Evolutionary conservation across 2,113 vertebrate genomes (phyloP), one percentile per base, ranked within the genome.

Genomic region (Sapayoa aenigma): DNA sequence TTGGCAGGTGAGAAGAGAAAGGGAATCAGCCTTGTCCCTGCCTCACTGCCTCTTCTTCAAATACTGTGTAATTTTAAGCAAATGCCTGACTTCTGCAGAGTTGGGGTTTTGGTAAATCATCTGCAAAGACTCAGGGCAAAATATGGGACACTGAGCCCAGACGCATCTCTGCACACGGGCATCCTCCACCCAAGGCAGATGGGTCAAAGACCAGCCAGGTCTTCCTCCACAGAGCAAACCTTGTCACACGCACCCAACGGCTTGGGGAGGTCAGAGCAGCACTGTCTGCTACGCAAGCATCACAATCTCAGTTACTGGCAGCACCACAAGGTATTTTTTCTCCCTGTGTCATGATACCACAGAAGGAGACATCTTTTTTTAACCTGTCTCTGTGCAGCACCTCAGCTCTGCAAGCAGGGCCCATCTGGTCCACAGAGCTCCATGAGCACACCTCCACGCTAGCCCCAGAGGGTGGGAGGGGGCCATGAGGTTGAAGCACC

Each of bases 291-390:
- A 44, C 2, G 2, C 3, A 2, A 39, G 49, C 60, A 84, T 2
- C 81, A 46, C 71, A 87, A 69, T 9, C 81, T 56, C 14, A 42
- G n/a, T 33, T 63, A 46, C 1, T 63, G 60, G 39, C 56, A 95
- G 35, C 52, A 95, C 18, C 82, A 63, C 0, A 0, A 24, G 9
- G 44, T 21, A 39, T 50, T 72, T 78, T 22, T 11, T n/a, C 14
- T 15, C 27, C 52, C 60, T 30, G 35, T 52, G 81, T 86, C 62
- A 53, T 0, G 2, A 67, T 76, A 69, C 72, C 1, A 21, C 86
- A 92, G 89, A 69, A 92, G 79, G 55, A 52, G 44, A 50, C 3
- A 4, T 78, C 91, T 95, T 93, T 94, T 94, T 95, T 96, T 81
- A 95, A 91, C 80, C 60, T 3, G 20, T 71, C 49, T 74, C 83